These are phyloP conservation scores for Ellobius talpinus DNA, from an alignment of 2,113 vertebrate genomes.

Conservation along the genomic window DNA sequence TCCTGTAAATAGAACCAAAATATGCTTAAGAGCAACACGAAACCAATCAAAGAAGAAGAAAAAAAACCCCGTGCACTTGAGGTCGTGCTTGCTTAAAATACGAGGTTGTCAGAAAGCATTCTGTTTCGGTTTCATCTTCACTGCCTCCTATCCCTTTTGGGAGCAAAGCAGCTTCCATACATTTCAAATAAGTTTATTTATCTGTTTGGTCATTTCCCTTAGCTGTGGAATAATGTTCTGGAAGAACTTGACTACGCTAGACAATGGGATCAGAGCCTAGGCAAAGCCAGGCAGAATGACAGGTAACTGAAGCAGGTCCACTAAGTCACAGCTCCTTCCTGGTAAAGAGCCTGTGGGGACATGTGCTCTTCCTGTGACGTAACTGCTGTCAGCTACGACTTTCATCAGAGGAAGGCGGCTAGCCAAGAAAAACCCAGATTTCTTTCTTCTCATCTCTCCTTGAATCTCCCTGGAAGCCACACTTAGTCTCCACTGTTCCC, in stretches of 20 bases:
- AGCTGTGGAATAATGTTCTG: not conserved
- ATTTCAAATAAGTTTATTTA: not conserved
- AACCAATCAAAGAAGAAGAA: constrained; percentile 16
- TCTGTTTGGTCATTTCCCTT: not conserved
- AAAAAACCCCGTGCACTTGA: constrained; percentile 1
- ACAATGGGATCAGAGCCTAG: not conserved
- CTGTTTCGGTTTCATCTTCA: not conserved
- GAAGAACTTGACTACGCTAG: not conserved
- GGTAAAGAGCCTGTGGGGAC: not conserved
- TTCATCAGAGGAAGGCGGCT: not conserved
- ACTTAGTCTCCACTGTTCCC: not conserved
- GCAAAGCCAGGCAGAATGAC: not conserved
- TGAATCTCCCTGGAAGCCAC: not conserved
- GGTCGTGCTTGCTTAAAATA: not conserved
- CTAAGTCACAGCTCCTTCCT: not conserved
- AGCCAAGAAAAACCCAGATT: not conserved
- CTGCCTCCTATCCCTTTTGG: not conserved
- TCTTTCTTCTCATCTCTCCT: not conserved
- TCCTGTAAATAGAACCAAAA: constrained; percentile 40
- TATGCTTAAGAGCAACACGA: not conserved
- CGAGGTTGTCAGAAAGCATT: not conserved
- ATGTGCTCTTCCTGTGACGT: not conserved
- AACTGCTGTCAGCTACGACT: not conserved
- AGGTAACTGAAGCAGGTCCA: not conserved
- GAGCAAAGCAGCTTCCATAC: not conserved